A percentile compares a stretch with the other conserved stretches of the same genome.
Conservation (phyloP, 2,888 invertebrate species). For the Noctua fimbriata region DNA sequence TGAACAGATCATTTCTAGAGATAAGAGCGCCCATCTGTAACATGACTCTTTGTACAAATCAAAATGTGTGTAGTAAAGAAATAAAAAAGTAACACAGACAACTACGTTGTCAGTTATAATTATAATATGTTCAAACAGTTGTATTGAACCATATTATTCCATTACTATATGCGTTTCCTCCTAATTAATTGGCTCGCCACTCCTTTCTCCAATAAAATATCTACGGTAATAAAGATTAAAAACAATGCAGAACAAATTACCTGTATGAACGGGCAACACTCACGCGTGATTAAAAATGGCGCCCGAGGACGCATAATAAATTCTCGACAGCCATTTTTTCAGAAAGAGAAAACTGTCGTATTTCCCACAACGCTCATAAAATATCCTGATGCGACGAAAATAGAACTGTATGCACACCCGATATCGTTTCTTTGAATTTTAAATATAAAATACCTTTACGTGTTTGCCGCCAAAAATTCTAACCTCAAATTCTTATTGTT, state of each 20-base stretch:
- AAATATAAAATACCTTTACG: constrained; percentile 73
- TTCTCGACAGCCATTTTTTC: constrained; percentile 73
- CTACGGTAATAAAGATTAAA: constrained; percentile 56
- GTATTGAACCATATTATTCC: not conserved
- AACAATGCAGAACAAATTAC: constrained; percentile 71
- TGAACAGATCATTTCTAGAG: not conserved
- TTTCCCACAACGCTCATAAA: constrained; percentile 87
- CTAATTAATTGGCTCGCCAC: constrained; percentile 51
- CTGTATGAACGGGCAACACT: constrained; percentile 74
- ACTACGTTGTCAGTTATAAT: not conserved
- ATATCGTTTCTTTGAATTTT: constrained; percentile 90
- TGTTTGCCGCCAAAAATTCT: constrained; percentile 64
- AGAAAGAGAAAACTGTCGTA: constrained; percentile 81
- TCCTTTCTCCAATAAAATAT: constrained; percentile 62
- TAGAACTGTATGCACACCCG: constrained; percentile 85
- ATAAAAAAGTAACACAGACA: not conserved
- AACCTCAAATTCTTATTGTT: constrained; percentile 69
- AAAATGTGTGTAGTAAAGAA: not conserved
- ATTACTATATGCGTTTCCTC: constrained; percentile 18
- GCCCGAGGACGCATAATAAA: constrained; percentile 78
- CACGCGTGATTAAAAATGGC: constrained; percentile 79
- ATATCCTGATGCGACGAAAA: constrained; percentile 80
- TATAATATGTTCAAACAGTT: not conserved
- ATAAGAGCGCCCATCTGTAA: not conserved
- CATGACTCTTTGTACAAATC: not conserved